phyloP scores from a whole-genome alignment of 2,888 invertebrate species.

The Andrena minutula region DNA sequence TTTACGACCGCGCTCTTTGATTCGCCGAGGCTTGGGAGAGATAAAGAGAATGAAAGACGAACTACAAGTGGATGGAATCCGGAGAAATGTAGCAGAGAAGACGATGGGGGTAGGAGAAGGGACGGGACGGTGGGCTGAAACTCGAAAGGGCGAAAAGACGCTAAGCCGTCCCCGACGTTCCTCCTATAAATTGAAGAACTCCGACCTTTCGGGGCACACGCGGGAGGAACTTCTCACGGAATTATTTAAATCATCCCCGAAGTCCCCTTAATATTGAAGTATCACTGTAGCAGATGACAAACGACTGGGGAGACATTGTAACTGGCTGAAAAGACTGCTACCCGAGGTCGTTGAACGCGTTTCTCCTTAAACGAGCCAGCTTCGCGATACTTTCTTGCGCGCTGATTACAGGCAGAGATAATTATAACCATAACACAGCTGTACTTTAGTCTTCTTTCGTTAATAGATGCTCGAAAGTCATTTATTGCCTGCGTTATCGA shows the following conservation, averaged over 20 bases:
- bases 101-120: slow-evolving; percentile 27
- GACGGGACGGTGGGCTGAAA: slow-evolving; percentile 29
- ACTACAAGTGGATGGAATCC: slow-evolving; percentile 49
- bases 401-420: background rate
- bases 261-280: slow-evolving; percentile 79
- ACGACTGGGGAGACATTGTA: slow-evolving; percentile 23
- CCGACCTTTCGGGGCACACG: slow-evolving; percentile 70
- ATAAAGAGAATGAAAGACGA: slow-evolving; percentile 65
- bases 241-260: slow-evolving; percentile 80
- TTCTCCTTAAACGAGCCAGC: background rate
- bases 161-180: slow-evolving; percentile 72
- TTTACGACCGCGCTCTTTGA: slow-evolving; percentile 62
- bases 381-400: no score
- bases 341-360: background rate
- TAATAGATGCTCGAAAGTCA: background rate
- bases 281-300: slow-evolving; percentile 43
- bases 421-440: background rate
- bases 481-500: no score
- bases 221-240: slow-evolving; percentile 66
- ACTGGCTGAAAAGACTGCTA: background rate
- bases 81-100: slow-evolving; percentile 60
- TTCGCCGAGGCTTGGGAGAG: slow-evolving; percentile 40
- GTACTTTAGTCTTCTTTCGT: background rate
- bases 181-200: slow-evolving; percentile 80
- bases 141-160: slow-evolving; percentile 37